A percentile compares a stretch with the other conserved stretches of the same genome.
Evolutionary conservation across 1,140 invertebrate species (phyloP).

Genomic region (Bombyx mori): DNA sequence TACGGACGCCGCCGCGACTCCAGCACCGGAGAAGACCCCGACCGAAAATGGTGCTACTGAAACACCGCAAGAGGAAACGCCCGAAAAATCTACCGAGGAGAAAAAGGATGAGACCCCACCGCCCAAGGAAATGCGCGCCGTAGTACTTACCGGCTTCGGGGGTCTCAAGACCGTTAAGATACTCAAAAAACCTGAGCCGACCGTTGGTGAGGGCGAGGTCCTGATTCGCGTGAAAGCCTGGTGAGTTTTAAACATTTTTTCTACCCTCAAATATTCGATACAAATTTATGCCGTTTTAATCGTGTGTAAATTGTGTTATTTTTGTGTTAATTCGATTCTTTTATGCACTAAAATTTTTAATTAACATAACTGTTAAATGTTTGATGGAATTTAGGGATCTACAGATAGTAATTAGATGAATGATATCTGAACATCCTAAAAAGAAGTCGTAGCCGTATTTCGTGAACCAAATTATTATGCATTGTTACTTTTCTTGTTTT

Average conservation of each 20-base stretch:
- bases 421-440: too few species aligned
- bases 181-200: conserved; percentile 83
- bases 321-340: too few species aligned
- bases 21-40: conserved; percentile 64
- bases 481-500: too few species aligned
- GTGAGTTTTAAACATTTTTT: conserved; percentile 73
- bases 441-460: too few species aligned
- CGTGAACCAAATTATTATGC: too few species aligned
- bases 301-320: too few species aligned
- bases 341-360: too few species aligned
- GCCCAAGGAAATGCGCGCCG: conserved; percentile 85
- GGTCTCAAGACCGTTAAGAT: conserved; percentile 88
- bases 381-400: too few species aligned
- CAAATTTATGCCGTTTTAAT: too few species aligned
- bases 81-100: conserved; percentile 64
- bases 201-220: conserved; percentile 82
- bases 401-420: too few species aligned
- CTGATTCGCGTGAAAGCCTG: conserved; percentile 88
- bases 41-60: conserved; percentile 67
- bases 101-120: conserved; percentile 74
- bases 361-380: too few species aligned
- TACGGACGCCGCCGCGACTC: conserved; percentile 63
- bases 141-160: conserved; percentile 87
- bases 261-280: conserved; percentile 5
- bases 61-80: conserved; percentile 67